Base-by-base conservation (phyloP, 2,888 invertebrate species). In the Rugalucina vietnamica region DNA sequence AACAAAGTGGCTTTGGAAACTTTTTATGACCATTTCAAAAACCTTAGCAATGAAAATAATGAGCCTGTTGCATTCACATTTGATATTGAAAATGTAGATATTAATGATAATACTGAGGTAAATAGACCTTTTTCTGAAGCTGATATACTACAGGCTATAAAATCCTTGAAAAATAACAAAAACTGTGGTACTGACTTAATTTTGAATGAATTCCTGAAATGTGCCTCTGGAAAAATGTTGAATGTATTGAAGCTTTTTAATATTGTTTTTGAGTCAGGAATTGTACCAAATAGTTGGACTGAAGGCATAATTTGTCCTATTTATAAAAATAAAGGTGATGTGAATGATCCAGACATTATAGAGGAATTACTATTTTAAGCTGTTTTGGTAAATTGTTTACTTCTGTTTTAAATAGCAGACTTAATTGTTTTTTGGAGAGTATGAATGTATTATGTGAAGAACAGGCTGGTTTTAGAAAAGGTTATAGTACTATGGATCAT, bases 1-100 rank as follows among this genome's bases (percentile, higher is more conserved):
- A 65, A 65, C 18, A 65, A 65, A 65, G 65, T 65, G 34, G 32
- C 32, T 65, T 34, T 65, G 18, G 65, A 65, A 65, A 65, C 65
- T 12, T 65, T 65, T 34, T 65, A 65, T 65, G 65, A 65, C 21
- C 65, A 65, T 65, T 65, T 65, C 34, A 65, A 65, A 65, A 65
- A 1, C 32, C 65, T 65, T 3, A 65, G 34, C 65, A 65, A 65
- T 65, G 34, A 4, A 65, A 65, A 65, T 65, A 3, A 32, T 65
- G 65, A 65, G 1, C 34, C 32, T 1, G 34, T 34, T 34, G 65
- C 1, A 34, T 65, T 65, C 14, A 32, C 4, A 34, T 65, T 65
- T 65, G 34, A 65, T 18, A 65, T 34, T 12, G 21, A 18, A 18
- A 65, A 65, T 34, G 10, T 34, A 65, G 32, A 65, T 34, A 21